phyloP scores from a whole-genome alignment of 2,888 invertebrate species.

The Caenorhabditis plicata region DNA sequence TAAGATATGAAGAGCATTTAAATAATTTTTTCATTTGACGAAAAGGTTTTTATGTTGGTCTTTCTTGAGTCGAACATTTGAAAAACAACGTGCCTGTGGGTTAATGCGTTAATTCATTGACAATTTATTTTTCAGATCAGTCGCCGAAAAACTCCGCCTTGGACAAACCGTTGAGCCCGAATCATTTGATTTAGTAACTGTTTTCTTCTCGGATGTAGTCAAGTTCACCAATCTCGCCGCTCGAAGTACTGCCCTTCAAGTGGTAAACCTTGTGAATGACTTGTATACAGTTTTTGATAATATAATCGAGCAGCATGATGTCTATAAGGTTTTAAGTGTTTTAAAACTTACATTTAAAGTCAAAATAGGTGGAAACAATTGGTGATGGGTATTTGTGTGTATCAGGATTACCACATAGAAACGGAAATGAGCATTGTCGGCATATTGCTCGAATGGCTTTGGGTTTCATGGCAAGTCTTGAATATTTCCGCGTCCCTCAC shows the following conservation, averaged over 20 bases:
- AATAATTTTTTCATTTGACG: no score
- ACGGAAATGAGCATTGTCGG: slow-evolving; percentile 38
- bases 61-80: background rate
- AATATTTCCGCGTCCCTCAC: slow-evolving; percentile 52
- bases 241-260: slow-evolving; percentile 50
- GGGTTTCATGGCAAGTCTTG: slow-evolving; percentile 38
- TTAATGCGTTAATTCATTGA: no score
- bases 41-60: no score
- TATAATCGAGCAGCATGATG: slow-evolving; percentile 61
- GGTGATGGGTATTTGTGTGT: slow-evolving; percentile 46
- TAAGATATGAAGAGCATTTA: no score
- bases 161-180: slow-evolving; percentile 51
- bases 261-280: slow-evolving; percentile 56
- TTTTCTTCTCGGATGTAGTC: slow-evolving; percentile 58
- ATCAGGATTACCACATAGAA: slow-evolving; percentile 44
- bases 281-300: slow-evolving; percentile 59
- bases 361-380: slow-evolving; percentile 47
- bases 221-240: slow-evolving; percentile 47
- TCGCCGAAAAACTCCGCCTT: slow-evolving; percentile 52
- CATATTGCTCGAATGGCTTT: slow-evolving; percentile 54
- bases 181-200: slow-evolving; percentile 45
- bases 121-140: slow-evolving; percentile 14
- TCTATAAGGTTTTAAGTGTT: slow-evolving; percentile 52
- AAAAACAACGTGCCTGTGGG: background rate
- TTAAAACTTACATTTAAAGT: background rate